Evolutionary conservation across 2,888 invertebrate genomes (phyloP).

Genomic region (Philhelius pedissequus): DNA sequence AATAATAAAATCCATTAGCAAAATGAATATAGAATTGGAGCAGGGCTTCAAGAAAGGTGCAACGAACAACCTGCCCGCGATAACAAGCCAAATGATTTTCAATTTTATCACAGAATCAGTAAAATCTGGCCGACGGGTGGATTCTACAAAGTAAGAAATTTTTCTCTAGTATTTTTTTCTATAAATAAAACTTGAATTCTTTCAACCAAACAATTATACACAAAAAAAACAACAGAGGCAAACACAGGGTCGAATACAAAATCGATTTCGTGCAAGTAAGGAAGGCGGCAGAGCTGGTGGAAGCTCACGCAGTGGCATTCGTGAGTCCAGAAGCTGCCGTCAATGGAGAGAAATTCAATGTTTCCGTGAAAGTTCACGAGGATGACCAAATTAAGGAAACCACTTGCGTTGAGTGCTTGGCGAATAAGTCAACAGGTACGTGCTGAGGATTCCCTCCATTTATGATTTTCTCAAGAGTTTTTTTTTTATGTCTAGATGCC

Average conservation of each 20-base stretch:
- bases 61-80: conserved; percentile 73
- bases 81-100: conserved; percentile 75
- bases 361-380: conserved; percentile 72
- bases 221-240: conserved; percentile 52
- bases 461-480: neutral
- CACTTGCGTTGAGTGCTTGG: conserved; percentile 73
- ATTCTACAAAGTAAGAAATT: conserved; percentile 37
- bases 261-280: conserved; percentile 76
- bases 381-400: conserved; percentile 71
- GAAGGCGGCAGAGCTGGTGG: conserved; percentile 71
- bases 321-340: conserved; percentile 71
- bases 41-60: conserved; percentile 76
- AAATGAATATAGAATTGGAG: conserved; percentile 73
- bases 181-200: conserved; percentile 38
- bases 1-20: neutral
- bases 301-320: conserved; percentile 74
- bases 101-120: conserved; percentile 72
- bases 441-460: neutral
- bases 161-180: neutral
- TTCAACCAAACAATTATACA: neutral
- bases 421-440: conserved; percentile 37
- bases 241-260: conserved; percentile 71
- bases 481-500: conserved; percentile 67
- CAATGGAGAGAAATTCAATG: conserved; percentile 72
- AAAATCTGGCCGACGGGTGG: conserved; percentile 43